A percentile compares a stretch with the other conserved stretches of the same genome.
These are phyloP conservation scores for Drosophila pseudotakahashii DNA, from an alignment of 2,888 invertebrate species.

Conservation along the genomic window DNA sequence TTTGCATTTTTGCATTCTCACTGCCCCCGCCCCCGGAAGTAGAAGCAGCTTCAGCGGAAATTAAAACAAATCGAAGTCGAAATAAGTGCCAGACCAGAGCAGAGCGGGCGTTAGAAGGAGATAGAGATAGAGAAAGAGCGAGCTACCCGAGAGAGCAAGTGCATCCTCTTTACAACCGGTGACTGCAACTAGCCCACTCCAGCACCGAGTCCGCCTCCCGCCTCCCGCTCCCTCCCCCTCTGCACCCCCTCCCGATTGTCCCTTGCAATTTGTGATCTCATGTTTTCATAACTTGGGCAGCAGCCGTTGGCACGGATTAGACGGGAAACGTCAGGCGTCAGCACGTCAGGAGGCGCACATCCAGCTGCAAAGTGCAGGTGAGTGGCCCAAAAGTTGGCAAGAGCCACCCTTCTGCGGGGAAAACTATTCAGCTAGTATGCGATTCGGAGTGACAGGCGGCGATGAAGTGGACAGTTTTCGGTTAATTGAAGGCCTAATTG, in stretches of 20 bases:
- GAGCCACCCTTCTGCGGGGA: not conserved
- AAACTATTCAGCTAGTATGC: not conserved
- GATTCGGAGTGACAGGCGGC: not conserved
- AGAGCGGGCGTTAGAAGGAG: conserved; percentile 5
- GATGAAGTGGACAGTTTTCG: conserved; percentile 4
- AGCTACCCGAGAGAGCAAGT: conserved; percentile 25
- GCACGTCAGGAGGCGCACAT: conserved; percentile 1
- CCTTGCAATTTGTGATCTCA: conserved; percentile 57
- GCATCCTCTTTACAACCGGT: conserved; percentile 44
- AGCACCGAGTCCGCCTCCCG: not conserved
- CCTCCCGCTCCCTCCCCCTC: conserved; percentile 9
- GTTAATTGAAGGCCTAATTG: conserved; percentile 5
- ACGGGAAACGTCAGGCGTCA: conserved; percentile 46
- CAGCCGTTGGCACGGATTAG: conserved; percentile 47
- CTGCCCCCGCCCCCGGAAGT: conserved; percentile 61
- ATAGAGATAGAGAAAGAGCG: conserved; percentile 19
- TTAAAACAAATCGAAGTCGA: conserved; percentile 65
- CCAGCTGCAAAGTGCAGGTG: conserved; percentile 38
- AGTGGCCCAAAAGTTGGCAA: conserved; percentile 6
- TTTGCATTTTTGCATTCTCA: conserved; percentile 27
- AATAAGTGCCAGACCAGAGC: conserved; percentile 29
- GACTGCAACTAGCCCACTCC: conserved; percentile 35
- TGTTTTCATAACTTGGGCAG: conserved; percentile 55
- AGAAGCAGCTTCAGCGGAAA: conserved; percentile 68
- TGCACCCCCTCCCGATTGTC: conserved; percentile 28